Conservation (phyloP, 2,888 invertebrate genomes). For the Taphrorychus bicolor region DNA sequence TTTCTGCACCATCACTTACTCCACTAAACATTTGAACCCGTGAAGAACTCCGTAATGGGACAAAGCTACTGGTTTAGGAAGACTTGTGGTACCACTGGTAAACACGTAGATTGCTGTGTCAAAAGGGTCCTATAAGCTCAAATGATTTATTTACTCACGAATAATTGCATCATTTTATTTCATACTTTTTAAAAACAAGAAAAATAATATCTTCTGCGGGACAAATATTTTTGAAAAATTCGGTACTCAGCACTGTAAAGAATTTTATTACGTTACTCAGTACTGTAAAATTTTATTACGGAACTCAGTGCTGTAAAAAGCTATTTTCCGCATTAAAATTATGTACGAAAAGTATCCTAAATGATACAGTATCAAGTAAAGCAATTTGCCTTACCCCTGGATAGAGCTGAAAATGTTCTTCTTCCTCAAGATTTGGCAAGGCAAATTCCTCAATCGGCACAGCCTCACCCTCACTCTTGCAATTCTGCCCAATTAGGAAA, state of each 20-base stretch:
- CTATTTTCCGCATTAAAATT: too few relatives aligned
- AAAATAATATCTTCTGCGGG: too few relatives aligned
- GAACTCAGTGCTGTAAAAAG: too few relatives aligned
- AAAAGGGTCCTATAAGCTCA: conserved; percentile 9
- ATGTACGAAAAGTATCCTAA: too few relatives aligned
- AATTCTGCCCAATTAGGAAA: conserved; percentile 3
- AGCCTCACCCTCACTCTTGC: not conserved
- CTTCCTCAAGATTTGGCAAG: not conserved
- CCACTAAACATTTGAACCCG: conserved; percentile 18
- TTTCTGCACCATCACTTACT: conserved; percentile 28
- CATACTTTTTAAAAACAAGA: too few relatives aligned
- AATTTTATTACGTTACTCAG: too few relatives aligned
- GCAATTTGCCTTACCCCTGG: conserved; percentile 9
- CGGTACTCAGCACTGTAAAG: too few relatives aligned
- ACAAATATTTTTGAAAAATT: too few relatives aligned
- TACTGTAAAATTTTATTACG: too few relatives aligned
- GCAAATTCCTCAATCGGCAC: conserved; percentile 6
- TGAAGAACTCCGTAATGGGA: conserved; percentile 43
- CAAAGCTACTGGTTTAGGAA: conserved; percentile 52
- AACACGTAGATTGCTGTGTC: conserved; percentile 44
- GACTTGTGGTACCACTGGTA: conserved; percentile 54
- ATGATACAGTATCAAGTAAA: too few relatives aligned
- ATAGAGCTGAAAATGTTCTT: conserved; percentile 8
- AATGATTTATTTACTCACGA: not conserved
- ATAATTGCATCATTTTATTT: too few relatives aligned